A percentile compares a stretch with the other conserved stretches of the same genome.
Evolutionary conservation across 2,888 invertebrate genomes (phyloP).

Genomic region (Tetrapedia diversipes): DNA sequence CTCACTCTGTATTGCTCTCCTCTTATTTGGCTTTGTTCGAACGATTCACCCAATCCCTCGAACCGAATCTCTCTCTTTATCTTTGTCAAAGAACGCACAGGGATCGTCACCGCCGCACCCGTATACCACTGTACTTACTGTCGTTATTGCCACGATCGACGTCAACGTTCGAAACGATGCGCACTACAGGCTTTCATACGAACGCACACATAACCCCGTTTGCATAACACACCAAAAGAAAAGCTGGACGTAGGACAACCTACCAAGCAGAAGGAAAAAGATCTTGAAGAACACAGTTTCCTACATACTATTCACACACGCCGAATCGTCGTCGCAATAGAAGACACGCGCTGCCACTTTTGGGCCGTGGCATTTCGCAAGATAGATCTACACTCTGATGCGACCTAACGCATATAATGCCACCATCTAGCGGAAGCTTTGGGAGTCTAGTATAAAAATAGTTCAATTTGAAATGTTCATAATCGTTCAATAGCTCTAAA

Average conservation of each 20-base stretch:
- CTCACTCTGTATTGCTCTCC: conserved; percentile 3
- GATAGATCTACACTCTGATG: conserved; percentile 36
- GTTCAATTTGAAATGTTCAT: not conserved
- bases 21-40: not conserved
- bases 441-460: fast-evolving
- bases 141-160: conserved; percentile 56
- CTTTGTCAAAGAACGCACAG: not conserved
- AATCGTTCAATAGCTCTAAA: not conserved
- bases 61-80: not conserved
- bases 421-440: conserved; percentile 26
- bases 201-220: conserved; percentile 33
- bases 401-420: conserved; percentile 9
- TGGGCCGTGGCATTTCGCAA: conserved; percentile 62
- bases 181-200: conserved; percentile 15
- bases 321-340: conserved; percentile 45
- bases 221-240: not conserved
- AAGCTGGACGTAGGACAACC: not conserved
- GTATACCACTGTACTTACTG: conserved; percentile 19
- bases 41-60: not conserved
- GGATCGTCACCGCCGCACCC: conserved; percentile 41
- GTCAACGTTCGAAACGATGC: conserved; percentile 53
- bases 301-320: conserved; percentile 39
- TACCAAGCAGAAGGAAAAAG: not conserved
- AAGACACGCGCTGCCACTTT: conserved; percentile 65
- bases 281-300: conserved; percentile 3